phyloP scores from a whole-genome alignment of 1,140 invertebrate species.

The Drosophila quadrilineata region DNA sequence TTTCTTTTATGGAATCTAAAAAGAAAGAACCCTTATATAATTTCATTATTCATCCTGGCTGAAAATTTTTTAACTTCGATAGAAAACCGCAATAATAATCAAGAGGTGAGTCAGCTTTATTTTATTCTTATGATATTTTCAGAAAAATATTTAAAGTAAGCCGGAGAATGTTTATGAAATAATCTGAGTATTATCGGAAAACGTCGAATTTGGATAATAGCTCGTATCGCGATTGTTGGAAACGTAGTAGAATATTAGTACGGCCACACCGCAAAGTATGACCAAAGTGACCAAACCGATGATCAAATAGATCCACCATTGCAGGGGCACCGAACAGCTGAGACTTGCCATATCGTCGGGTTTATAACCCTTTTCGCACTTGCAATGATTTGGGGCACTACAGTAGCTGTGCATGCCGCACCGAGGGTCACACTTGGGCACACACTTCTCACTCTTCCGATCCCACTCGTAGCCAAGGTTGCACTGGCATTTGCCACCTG shows the following conservation, averaged over 20 bases:
- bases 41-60: too few relatives aligned
- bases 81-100: too few relatives aligned
- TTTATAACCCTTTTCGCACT: neutral
- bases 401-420: conserved; percentile 24
- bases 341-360: neutral
- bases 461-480: neutral
- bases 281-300: neutral
- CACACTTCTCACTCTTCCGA: neutral
- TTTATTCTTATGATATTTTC: too few relatives aligned
- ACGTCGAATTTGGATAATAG: conserved; percentile 23
- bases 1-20: too few relatives aligned
- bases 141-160: neutral
- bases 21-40: too few relatives aligned
- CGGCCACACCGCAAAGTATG: neutral
- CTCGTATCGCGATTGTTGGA: neutral
- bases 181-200: neutral
- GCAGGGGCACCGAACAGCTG: neutral
- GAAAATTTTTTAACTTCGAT: too few relatives aligned
- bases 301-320: conserved; percentile 11
- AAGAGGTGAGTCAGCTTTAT: too few relatives aligned
- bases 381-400: neutral
- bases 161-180: neutral
- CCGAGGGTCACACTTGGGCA: neutral
- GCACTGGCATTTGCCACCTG: neutral
- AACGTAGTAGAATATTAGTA: neutral